phyloP scores from a whole-genome alignment of 1,140 invertebrate species.

The Ips typographus region DNA sequence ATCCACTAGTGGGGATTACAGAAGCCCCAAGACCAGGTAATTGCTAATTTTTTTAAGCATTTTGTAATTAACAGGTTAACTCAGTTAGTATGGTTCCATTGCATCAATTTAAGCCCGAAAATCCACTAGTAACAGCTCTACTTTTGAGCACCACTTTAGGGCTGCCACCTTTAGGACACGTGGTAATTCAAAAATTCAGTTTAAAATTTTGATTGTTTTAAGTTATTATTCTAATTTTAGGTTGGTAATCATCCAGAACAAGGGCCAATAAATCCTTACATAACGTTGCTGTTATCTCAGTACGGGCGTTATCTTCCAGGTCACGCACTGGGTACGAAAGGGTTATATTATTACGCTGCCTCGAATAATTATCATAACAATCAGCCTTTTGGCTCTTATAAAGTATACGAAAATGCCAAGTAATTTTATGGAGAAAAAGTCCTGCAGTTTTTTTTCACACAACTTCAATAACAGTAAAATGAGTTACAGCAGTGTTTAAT shows the following conservation, averaged over 20 bases:
- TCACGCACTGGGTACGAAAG: slow-evolving; percentile 53
- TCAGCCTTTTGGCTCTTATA: slow-evolving; percentile 62
- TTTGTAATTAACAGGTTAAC: too few relatives aligned
- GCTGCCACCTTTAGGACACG: slow-evolving; percentile 22
- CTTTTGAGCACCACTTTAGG: slow-evolving; percentile 36
- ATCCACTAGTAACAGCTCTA: slow-evolving; percentile 41
- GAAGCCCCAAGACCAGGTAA: too few relatives aligned
- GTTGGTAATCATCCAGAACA: slow-evolving; percentile 59
- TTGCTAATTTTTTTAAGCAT: too few relatives aligned
- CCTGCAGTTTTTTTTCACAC: neutral
- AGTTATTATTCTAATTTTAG: slow-evolving; percentile 32
- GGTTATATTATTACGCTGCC: slow-evolving; percentile 61
- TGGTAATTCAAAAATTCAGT: neutral
- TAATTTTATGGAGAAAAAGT: slow-evolving; percentile 1
- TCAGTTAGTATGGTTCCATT: too few relatives aligned
- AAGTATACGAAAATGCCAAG: slow-evolving; percentile 51
- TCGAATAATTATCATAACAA: slow-evolving; percentile 66
- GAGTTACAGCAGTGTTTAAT: too few relatives aligned
- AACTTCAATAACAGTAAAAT: neutral
- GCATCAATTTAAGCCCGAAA: slow-evolving; percentile 1
- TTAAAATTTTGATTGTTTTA: neutral
- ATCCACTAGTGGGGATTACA: too few relatives aligned
- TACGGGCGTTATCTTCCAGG: slow-evolving; percentile 61
- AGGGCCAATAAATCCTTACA: slow-evolving; percentile 58
- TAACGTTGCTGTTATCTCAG: slow-evolving; percentile 61